Conservation (phyloP, 2,888 invertebrate genomes). For the Drepana falcataria region DNA sequence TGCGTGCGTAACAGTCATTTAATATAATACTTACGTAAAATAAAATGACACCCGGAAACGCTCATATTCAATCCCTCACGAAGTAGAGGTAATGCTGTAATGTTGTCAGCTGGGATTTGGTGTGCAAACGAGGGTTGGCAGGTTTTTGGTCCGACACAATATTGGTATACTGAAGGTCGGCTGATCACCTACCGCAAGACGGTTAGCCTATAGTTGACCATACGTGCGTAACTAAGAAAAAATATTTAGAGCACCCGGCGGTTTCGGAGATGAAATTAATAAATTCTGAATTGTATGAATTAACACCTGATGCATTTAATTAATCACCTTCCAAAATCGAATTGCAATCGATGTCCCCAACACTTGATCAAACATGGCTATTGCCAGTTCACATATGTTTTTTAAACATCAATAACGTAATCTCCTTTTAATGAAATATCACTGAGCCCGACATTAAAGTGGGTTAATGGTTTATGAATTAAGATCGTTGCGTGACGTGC, state of each 20-base stretch:
- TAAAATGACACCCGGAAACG: too few species aligned
- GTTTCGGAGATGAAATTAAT: too few species aligned
- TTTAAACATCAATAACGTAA: background rate
- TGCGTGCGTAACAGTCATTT: too few species aligned
- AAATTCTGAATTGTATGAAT: too few species aligned
- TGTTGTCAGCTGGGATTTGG: conserved; percentile 1
- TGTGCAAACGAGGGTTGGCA: conserved; percentile 27
- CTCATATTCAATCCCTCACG: too few species aligned
- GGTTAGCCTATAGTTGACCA: too few species aligned
- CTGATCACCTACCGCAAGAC: conserved; percentile 42
- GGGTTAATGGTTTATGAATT: background rate
- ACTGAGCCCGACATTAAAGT: background rate
- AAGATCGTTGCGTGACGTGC: background rate
- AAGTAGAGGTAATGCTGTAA: too few species aligned
- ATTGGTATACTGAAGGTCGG: conserved; percentile 59
- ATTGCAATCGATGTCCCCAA: background rate
- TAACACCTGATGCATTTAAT: background rate
- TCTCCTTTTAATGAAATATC: background rate
- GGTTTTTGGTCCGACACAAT: conserved; percentile 51
- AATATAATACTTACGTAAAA: too few species aligned
- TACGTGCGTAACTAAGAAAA: too few species aligned
- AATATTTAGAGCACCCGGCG: too few species aligned
- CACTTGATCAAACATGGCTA: background rate
- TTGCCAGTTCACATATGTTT: background rate
- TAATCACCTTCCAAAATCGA: background rate